Percentiles rank a stretch among this genome's conserved stretches.
These are phyloP conservation scores for Psammodynastes pulverulentus DNA, from an alignment of 2,113 vertebrate genomes.

Conservation along the genomic window DNA sequence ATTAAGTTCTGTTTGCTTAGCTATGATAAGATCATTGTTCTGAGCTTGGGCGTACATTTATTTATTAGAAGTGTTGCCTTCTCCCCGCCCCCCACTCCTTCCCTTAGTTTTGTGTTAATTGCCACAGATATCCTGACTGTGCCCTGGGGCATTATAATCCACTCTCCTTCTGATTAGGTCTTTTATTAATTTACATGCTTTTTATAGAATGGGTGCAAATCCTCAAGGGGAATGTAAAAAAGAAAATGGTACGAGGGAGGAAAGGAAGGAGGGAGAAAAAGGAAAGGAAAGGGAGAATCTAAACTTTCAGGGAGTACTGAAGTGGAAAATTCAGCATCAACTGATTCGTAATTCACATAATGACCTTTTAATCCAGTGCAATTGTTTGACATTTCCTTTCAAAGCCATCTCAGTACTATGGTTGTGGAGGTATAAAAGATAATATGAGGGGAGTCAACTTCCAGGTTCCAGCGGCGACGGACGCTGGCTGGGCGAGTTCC, in stretches of 20 bases:
- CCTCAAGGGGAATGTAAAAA: background rate
- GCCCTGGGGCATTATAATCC: background rate
- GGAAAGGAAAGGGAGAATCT: background rate
- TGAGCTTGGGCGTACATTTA: background rate
- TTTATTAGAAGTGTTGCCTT: background rate
- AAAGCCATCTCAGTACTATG: background rate
- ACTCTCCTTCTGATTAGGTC: background rate
- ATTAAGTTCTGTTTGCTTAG: background rate
- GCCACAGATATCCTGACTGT: background rate
- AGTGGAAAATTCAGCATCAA: conserved; percentile 1
- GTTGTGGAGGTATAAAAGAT: background rate
- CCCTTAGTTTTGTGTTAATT: background rate
- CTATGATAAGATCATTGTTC: background rate
- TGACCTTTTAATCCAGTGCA: conserved; percentile 5
- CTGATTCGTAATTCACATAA: conserved; percentile 6
- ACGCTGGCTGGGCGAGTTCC: too few relatives aligned
- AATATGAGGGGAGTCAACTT: too few relatives aligned
- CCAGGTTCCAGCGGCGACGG: too few relatives aligned
- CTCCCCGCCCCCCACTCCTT: rapidly evolving
- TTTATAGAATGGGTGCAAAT: background rate
- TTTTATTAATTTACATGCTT: background rate
- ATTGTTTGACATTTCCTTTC: background rate
- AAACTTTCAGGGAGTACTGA: background rate
- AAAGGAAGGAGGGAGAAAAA: background rate
- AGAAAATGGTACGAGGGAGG: background rate